Base-by-base conservation (phyloP, 2,113 vertebrate species). In the Laticauda colubrina region DNA sequence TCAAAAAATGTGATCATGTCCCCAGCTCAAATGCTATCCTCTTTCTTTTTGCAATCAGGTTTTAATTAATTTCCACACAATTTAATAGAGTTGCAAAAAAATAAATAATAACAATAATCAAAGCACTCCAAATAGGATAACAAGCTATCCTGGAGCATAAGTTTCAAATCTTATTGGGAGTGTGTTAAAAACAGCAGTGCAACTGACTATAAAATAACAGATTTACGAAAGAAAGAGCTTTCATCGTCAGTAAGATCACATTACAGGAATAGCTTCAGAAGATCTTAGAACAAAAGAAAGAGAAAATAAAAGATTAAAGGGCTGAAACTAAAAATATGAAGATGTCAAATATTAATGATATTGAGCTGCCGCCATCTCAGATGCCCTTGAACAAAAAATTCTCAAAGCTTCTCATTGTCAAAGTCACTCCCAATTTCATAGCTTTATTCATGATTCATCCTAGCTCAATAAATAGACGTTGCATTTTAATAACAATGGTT, bases 401-500 rank as follows among this genome's bases (percentile, higher is more conserved):
- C 54, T 20, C 21, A 91, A 29, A 5, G 88, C 57, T 8, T 12
- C 23, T 26, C 29, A 23, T 75, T 64, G 96, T 95, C 55, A 95
- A 91, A 81, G 48, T 6, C 95, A 93, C 92, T 69, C 3, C 57
- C 23, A 96, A 93, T 93, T 51, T 86, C 14, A 90, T 21, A 89
- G 55, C 94, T 92, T 97, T 95, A 91, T 92, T 94, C 91, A 92
- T 94, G 95, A 96, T 96, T 97, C 95, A 96, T 97, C 94, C 96
- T 97, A 95, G 93, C 85, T 94, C 48, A 97, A 97, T 93, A 97
- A 98, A 96, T 94, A 93, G 87, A 90, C 94, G 97, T 97, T 94
- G 97, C 96, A 97, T 85, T 24, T 14, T 14, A 96, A 97, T 54
- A 24, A 54, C 96, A 96, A 93, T 96, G 95, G 96, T 97, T 98